Base-by-base conservation (phyloP, 2,888 invertebrate genomes). In the Conops quadrifasciatus region DNA sequence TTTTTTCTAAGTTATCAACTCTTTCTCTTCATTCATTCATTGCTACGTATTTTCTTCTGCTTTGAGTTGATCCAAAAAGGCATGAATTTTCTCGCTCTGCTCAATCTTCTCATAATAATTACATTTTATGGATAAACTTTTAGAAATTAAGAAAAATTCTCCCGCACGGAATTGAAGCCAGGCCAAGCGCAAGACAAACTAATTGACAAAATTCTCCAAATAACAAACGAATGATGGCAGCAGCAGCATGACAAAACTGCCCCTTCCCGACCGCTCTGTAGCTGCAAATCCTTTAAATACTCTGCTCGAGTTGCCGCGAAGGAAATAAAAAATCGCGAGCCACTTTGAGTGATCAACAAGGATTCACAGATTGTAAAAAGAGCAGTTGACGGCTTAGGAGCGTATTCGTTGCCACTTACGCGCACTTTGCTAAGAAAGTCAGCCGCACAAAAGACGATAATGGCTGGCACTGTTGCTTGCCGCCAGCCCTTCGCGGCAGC, bases 351-450 rank as follows among this genome's bases (percentile, higher is more conserved):
- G 84, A 84, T 84, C 84, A 83, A 83, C 81, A 79, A 81, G 81
- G 84, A 84, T 84, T 85, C 80, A 80, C 85, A 84, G 83, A 82
- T 84, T 83, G 81, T 84, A 81, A 84, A 83, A 80, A 77, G 79
- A 68, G 76, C 80, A 79, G 82, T 83, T 83, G 81, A 84, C 81
- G 79, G 81, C 83, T 80, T 80, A 81, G 53, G 47, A 73, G 49
- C 59, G 71, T 60, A 56, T 68, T 62, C 21, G 68, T 65, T 65
- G 43, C 63, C 47, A 47, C 2, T 19, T n/a, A 21, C 63, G 45
- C 19, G 53, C 49, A n/a, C 53, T 45, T 45, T 45, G n/a, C n/a
- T 45, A 49, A 49, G 58, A 45, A 67, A 53, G 51, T 30, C 59
- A 58, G 3, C 64, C 65, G 47, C 43, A 69, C 66, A 56, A 43